A percentile compares a stretch with the other conserved stretches of the same genome.
These are phyloP conservation scores for Hypothenemus hampei DNA, from an alignment of 1,140 invertebrate species.

Conservation along the genomic window DNA sequence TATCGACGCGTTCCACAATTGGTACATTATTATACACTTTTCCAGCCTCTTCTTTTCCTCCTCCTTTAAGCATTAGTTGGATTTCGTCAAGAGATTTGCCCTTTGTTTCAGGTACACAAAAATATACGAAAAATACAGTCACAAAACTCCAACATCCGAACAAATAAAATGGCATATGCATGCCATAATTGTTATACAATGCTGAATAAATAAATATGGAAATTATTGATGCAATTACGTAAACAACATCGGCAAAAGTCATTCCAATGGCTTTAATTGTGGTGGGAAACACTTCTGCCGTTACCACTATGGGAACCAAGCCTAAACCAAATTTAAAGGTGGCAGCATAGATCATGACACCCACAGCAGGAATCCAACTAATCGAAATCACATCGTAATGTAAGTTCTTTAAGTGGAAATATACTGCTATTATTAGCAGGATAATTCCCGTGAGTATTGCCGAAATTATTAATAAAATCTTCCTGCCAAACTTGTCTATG, in stretches of 20 bases:
- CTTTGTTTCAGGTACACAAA: conserved; percentile 35
- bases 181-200: conserved; percentile 47
- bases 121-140: conserved; percentile 52
- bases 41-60: not conserved
- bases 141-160: conserved; percentile 57
- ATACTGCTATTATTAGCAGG: conserved; percentile 29
- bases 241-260: conserved; percentile 37
- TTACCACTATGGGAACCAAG: conserved; percentile 66
- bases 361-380: conserved; percentile 34
- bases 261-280: conserved; percentile 51
- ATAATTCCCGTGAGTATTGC: conserved; percentile 25
- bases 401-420: conserved; percentile 33
- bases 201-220: conserved; percentile 62
- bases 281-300: conserved; percentile 61
- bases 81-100: conserved; percentile 33
- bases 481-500: conserved; percentile 47
- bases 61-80: conserved; percentile 31
- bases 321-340: conserved; percentile 35
- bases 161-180: conserved; percentile 59
- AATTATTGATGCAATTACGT: conserved; percentile 51
- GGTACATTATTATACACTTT: not conserved
- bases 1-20: not conserved
- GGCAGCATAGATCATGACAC: conserved; percentile 33
- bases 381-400: conserved; percentile 18
- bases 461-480: conserved; percentile 43